Evolutionary conservation across 2,888 invertebrate species (phyloP).

Genomic region (Malthinus flaveolus): DNA sequence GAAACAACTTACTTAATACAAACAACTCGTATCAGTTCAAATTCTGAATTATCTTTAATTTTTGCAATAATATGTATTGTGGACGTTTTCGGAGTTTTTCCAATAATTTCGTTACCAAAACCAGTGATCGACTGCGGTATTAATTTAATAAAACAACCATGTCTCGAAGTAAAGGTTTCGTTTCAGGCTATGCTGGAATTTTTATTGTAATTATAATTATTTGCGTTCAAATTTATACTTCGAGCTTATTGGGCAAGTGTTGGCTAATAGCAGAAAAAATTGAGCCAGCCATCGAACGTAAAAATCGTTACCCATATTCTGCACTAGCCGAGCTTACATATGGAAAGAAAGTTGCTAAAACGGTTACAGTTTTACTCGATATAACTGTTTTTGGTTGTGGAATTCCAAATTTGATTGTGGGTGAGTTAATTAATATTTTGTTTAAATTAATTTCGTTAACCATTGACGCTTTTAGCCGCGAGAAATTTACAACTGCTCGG

Average conservation of each 20-base stretch:
- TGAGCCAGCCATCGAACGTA: conserved; percentile 59
- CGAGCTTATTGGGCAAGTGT: conserved; percentile 75
- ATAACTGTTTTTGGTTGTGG: conserved; percentile 77
- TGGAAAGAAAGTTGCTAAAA: conserved; percentile 63
- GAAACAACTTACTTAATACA: conserved; percentile 17
- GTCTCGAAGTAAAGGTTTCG: neutral
- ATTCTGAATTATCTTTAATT: conserved; percentile 63
- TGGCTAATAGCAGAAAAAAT: conserved; percentile 80
- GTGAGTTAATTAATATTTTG: conserved; percentile 53
- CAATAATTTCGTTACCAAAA: conserved; percentile 75
- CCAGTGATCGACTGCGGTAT: conserved; percentile 77
- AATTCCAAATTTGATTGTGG: conserved; percentile 78
- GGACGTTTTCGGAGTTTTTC: conserved; percentile 83
- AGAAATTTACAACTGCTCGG: conserved; percentile 80
- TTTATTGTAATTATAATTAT: conserved; percentile 70
- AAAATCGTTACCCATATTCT: conserved; percentile 77
- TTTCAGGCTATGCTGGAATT: conserved; percentile 69
- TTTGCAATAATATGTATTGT: conserved; percentile 77
- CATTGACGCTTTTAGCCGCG: conserved; percentile 61
- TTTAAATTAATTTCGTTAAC: neutral
- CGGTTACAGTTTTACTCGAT: conserved; percentile 72
- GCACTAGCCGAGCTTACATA: conserved; percentile 80
- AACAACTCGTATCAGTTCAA: neutral
- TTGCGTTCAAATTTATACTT: conserved; percentile 78
- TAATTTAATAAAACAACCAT: conserved; percentile 35